These are phyloP conservation scores for Amiota mariae DNA, from an alignment of 2,888 invertebrate species.

Conservation along the genomic window DNA sequence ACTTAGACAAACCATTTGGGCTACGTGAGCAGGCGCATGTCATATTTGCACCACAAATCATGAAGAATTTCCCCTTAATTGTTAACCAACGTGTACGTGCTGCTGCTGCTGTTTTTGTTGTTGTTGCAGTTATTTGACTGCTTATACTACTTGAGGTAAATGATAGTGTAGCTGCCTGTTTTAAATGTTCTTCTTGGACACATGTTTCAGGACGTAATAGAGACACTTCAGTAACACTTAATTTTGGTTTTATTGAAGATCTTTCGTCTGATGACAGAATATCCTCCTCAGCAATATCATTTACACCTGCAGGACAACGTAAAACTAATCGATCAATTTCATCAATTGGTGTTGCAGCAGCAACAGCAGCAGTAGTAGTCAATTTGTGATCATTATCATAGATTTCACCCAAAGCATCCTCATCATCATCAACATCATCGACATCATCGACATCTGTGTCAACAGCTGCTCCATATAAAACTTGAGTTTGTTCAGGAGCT, in stretches of 20 bases:
- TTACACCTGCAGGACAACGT: too few species aligned
- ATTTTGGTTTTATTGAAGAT: conserved; percentile 9
- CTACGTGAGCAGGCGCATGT: conserved; percentile 84
- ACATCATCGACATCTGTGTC: neutral
- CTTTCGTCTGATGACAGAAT: neutral
- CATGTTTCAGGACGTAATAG: conserved; percentile 40
- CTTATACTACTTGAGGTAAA: conserved; percentile 38
- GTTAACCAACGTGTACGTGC: conserved; percentile 74
- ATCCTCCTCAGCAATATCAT: neutral
- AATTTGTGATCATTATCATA: neutral
- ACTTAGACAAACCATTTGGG: conserved; percentile 85
- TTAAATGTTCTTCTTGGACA: too few species aligned
- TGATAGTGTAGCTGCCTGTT: conserved; percentile 10
- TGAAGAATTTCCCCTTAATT: conserved; percentile 82
- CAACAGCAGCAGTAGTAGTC: neutral
- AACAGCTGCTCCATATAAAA: conserved; percentile 32
- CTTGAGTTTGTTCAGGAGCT: conserved; percentile 40
- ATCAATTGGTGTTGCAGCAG: conserved; percentile 17
- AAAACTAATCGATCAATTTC: too few species aligned
- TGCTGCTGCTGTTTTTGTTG: conserved; percentile 11
- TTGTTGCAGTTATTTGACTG: too few species aligned
- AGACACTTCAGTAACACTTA: conserved; percentile 43
- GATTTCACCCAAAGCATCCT: neutral
- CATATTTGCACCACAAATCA: conserved; percentile 85
- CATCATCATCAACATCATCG: neutral